Percentiles rank a stretch among this genome's conserved stretches.
Conservation (phyloP, 2,113 vertebrate species). For the pig (Sus scrofa) region DNA sequence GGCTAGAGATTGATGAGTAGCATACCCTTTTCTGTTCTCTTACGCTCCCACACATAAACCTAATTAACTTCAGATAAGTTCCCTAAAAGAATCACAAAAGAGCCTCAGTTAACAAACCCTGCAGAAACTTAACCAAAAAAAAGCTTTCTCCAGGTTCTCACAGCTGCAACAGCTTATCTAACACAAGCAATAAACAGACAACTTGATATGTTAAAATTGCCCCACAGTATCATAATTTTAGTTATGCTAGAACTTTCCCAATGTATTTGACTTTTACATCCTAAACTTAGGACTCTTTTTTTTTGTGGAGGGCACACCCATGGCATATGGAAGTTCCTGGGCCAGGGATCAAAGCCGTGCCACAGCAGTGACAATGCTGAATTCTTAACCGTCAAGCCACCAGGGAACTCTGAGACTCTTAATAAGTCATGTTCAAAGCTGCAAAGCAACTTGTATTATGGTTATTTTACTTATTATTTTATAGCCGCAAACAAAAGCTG, state of each 20-base stretch:
- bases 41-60: neutral
- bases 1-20: neutral
- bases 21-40: neutral
- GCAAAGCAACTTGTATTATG: neutral
- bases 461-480: neutral
- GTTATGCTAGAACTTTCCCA: neutral
- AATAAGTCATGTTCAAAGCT: neutral
- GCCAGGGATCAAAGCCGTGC: no score
- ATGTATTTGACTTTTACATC: constrained; percentile 18
- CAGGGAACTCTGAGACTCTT: neutral
- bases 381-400: no score
- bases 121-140: neutral
- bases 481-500: constrained; percentile 28
- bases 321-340: no score
- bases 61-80: neutral
- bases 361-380: no score
- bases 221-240: neutral
- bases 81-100: neutral
- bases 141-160: neutral
- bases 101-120: neutral
- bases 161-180: neutral
- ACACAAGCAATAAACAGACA: neutral
- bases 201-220: neutral
- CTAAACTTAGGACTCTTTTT: neutral
- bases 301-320: no score